Percentiles rank a stretch among this genome's conserved stretches.
Conservation (phyloP, 1,140 invertebrate genomes). For the Armadillidium nasatum region DNA sequence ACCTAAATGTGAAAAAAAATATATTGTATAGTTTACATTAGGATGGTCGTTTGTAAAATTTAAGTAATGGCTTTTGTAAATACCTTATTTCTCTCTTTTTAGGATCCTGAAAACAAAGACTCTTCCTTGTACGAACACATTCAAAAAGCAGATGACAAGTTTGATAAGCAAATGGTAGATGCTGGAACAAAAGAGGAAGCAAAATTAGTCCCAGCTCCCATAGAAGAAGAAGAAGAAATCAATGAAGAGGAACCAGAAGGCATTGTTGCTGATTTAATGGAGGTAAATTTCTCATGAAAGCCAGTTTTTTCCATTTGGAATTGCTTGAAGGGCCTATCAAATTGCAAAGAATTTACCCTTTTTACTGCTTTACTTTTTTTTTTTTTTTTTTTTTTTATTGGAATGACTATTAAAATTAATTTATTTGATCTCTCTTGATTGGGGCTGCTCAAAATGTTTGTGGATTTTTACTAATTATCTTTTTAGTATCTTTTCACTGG, state of each 20-base stretch:
- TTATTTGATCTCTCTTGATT: too few relatives aligned
- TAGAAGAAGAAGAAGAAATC: constrained; percentile 56
- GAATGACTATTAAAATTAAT: too few relatives aligned
- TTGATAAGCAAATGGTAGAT: constrained; percentile 57
- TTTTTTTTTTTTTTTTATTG: too few relatives aligned
- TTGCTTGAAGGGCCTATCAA: too few relatives aligned
- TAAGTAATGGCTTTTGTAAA: background rate
- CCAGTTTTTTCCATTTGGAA: too few relatives aligned
- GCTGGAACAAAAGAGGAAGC: constrained; percentile 72
- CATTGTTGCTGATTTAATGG: background rate
- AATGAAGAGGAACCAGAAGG: constrained; percentile 51
- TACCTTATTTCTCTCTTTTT: background rate
- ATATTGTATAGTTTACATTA: background rate
- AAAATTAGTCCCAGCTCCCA: constrained; percentile 62
- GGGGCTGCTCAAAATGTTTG: too few relatives aligned
- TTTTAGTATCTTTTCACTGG: too few relatives aligned
- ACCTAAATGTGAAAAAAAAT: background rate
- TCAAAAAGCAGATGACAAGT: constrained; percentile 63
- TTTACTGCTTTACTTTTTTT: too few relatives aligned
- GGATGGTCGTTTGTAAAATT: background rate
- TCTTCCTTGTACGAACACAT: constrained; percentile 72
- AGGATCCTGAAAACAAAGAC: constrained; percentile 18
- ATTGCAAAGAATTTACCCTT: too few relatives aligned
- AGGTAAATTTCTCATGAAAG: too few relatives aligned
- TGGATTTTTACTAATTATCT: too few relatives aligned